phyloP scores from a whole-genome alignment of 2,888 invertebrate genomes.

The Patella ulyssiponensis region DNA sequence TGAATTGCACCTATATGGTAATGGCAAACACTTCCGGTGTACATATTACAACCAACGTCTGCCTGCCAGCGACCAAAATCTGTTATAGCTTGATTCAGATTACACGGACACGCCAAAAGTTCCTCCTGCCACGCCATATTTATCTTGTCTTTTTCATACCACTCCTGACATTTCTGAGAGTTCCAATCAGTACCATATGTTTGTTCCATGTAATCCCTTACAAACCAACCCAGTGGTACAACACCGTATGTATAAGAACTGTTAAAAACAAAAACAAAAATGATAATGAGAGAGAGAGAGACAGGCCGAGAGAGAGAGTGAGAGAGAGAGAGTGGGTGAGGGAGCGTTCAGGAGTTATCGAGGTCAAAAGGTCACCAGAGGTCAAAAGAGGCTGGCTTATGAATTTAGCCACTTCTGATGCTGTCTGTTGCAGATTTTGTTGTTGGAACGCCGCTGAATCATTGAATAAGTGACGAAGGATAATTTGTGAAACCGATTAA shows the following conservation, averaged over 20 bases:
- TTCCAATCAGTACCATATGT: slow-evolving; percentile 85
- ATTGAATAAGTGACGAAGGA: no score
- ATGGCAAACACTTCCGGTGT: slow-evolving; percentile 75
- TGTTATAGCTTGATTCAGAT: slow-evolving; percentile 87
- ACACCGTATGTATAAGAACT: slow-evolving; percentile 51
- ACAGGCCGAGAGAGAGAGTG: no score
- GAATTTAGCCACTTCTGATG: no score
- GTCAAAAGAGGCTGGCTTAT: no score
- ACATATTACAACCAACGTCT: slow-evolving; percentile 71
- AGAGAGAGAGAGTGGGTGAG: no score
- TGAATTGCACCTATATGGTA: slow-evolving; percentile 92
- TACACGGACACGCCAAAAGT: slow-evolving; percentile 84
- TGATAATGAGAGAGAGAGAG: no score
- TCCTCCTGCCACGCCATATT: slow-evolving; percentile 82
- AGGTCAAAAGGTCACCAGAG: no score
- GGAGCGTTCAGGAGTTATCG: no score
- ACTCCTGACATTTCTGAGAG: slow-evolving; percentile 86
- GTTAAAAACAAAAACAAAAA: slow-evolving; percentile 12
- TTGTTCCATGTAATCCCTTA: slow-evolving; percentile 43
- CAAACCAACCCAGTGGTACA: slow-evolving; percentile 63
- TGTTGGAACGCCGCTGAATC: no score
- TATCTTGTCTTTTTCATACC: slow-evolving; percentile 91
- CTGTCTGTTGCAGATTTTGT: no score
- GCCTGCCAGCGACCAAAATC: slow-evolving; percentile 95
- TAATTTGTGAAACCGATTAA: no score